Evolutionary conservation across 2,888 invertebrate species (phyloP).

Genomic region (Ectemnius cavifrons): DNA sequence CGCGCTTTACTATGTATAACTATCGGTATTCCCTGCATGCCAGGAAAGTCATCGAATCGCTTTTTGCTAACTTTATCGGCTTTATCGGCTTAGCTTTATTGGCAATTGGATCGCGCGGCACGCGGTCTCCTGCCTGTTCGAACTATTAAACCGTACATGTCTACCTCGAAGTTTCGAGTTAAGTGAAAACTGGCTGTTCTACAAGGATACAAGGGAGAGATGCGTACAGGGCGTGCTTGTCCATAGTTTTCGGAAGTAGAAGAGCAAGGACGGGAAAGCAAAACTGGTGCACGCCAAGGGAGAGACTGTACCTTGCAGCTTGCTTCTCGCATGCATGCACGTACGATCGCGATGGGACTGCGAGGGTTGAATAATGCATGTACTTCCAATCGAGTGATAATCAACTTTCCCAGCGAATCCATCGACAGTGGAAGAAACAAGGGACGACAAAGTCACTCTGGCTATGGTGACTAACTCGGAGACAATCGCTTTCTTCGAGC

Average conservation of each 20-base stretch:
- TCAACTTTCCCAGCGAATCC: background rate
- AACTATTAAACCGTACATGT: no score
- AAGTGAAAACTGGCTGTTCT: background rate
- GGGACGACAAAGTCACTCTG: background rate
- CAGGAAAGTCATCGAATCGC: no score
- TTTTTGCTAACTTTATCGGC: no score
- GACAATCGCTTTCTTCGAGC: background rate
- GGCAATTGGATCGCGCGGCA: no score
- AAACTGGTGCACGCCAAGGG: constrained; percentile 2
- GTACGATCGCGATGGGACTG: background rate
- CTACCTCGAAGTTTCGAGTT: no score
- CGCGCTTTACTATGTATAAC: no score
- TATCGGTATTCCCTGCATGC: no score
- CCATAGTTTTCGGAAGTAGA: background rate
- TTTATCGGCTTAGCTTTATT: no score
- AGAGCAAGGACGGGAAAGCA: constrained; percentile 5
- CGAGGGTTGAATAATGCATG: no score
- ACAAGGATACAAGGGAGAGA: background rate
- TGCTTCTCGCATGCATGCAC: background rate
- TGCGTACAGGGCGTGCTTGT: no score
- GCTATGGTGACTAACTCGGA: background rate
- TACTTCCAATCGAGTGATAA: no score
- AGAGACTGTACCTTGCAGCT: background rate
- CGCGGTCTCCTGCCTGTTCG: no score
- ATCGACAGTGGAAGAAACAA: background rate